A percentile compares a stretch with the other conserved stretches of the same genome.
These are phyloP conservation scores for Cybosia mesomella DNA, from an alignment of 2,888 invertebrate species.

Conservation along the genomic window DNA sequence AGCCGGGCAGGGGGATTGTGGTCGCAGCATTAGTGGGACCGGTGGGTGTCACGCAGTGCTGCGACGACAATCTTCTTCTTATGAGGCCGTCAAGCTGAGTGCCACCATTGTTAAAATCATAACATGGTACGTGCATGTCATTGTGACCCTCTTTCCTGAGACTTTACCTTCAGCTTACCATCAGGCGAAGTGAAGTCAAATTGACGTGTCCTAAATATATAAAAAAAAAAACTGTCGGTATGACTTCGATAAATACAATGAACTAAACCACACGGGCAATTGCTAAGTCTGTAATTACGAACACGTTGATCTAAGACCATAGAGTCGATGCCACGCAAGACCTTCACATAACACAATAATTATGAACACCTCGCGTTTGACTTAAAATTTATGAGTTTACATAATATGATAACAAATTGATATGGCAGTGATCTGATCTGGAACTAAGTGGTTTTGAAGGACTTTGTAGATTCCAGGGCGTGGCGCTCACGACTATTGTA, in stretches of 20 bases:
- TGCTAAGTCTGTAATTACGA: constrained; percentile 62
- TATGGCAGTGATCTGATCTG: constrained; percentile 68
- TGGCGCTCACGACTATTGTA: constrained; percentile 78
- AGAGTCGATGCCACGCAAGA: constrained; percentile 64
- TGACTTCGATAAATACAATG: constrained; percentile 40
- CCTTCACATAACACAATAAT: constrained; percentile 66
- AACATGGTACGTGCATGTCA: no score
- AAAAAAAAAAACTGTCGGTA: no score
- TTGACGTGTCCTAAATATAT: no score
- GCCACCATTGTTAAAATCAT: no score
- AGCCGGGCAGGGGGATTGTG: no score
- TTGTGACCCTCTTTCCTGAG: no score
- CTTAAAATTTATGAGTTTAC: constrained; percentile 69
- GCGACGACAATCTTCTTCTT: no score
- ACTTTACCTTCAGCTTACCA: no score
- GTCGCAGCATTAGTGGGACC: no score
- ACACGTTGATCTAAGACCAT: constrained; percentile 67
- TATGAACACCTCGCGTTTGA: constrained; percentile 65
- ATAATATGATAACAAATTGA: constrained; percentile 79
- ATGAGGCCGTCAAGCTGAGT: no score
- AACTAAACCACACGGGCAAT: constrained; percentile 22
- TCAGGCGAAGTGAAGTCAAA: no score
- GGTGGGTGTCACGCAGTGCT: no score
- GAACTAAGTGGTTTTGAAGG: constrained; percentile 76
- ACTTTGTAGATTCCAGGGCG: constrained; percentile 72